Conservation (phyloP, 2,113 vertebrate genomes). For the Podilymbus podiceps region DNA sequence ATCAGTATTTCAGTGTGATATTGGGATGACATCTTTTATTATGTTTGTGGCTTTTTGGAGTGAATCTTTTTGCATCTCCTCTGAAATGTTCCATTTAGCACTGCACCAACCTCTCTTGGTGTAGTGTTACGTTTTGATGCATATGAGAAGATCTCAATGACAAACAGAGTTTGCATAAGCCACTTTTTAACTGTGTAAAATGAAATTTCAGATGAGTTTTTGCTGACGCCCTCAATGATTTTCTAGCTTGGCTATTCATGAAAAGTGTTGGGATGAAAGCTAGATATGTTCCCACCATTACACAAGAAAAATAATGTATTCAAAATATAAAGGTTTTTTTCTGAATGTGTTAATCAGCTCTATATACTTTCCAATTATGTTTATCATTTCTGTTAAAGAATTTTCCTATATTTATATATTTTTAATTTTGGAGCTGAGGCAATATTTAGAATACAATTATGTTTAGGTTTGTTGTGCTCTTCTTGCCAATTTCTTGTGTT, state of each 20-base stretch:
- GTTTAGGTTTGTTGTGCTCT: conserved; percentile 28
- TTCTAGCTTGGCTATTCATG: neutral
- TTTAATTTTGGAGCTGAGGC: neutral
- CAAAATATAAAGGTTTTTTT: neutral
- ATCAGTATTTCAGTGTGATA: neutral
- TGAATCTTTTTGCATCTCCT: neutral
- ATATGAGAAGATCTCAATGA: neutral
- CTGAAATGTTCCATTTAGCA: neutral
- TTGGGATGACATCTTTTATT: neutral
- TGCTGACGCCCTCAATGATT: neutral
- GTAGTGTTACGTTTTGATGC: neutral
- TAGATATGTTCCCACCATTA: neutral
- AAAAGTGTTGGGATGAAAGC: neutral
- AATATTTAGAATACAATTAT: conserved; percentile 35
- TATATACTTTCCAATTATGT: neutral
- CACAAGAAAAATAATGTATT: neutral
- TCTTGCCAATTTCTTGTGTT: conserved; percentile 43
- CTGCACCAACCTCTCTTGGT: neutral
- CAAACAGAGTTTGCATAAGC: neutral
- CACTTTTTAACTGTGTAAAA: neutral
- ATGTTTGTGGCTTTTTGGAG: neutral
- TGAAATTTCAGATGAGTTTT: neutral
- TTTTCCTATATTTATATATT: neutral
- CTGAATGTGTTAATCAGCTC: neutral
- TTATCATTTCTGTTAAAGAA: neutral